Conservation (phyloP, 2,888 invertebrate species). For the Plebejus anna region DNA sequence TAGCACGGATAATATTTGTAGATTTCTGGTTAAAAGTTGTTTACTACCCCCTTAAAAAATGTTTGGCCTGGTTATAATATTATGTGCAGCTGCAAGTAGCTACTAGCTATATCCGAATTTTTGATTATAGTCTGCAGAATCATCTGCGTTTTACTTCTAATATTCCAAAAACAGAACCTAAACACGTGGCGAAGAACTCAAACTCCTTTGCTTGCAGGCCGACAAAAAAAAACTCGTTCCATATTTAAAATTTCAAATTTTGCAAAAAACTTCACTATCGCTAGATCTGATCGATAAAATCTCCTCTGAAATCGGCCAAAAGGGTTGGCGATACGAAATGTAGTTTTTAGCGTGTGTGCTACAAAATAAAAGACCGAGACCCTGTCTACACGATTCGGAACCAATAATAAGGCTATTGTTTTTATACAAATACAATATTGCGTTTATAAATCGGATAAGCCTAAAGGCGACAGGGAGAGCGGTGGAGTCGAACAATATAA, state of each 20-base stretch:
- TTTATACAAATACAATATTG: constrained; percentile 80
- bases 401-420: constrained; percentile 79
- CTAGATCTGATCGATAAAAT: constrained; percentile 18
- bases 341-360: constrained; percentile 54
- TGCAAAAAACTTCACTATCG: constrained; percentile 24
- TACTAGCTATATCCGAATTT: not conserved
- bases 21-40: not conserved
- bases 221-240: constrained; percentile 3
- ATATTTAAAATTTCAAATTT: constrained; percentile 25
- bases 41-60: not conserved
- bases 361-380: constrained; percentile 55
- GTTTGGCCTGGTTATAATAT: not conserved
- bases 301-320: constrained; percentile 38
- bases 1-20: not conserved
- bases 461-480: constrained; percentile 50
- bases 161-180: not conserved
- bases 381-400: constrained; percentile 58
- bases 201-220: not conserved
- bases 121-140: not conserved
- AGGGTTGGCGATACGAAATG: constrained; percentile 45
- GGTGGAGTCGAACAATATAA: constrained; percentile 45
- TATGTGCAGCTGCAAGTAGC: constrained; percentile 3
- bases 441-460: constrained; percentile 79
- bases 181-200: not conserved
- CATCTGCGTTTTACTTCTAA: not conserved